Evolutionary conservation across 2,888 invertebrate species (phyloP).

Genomic region (Allolobophora icterica): DNA sequence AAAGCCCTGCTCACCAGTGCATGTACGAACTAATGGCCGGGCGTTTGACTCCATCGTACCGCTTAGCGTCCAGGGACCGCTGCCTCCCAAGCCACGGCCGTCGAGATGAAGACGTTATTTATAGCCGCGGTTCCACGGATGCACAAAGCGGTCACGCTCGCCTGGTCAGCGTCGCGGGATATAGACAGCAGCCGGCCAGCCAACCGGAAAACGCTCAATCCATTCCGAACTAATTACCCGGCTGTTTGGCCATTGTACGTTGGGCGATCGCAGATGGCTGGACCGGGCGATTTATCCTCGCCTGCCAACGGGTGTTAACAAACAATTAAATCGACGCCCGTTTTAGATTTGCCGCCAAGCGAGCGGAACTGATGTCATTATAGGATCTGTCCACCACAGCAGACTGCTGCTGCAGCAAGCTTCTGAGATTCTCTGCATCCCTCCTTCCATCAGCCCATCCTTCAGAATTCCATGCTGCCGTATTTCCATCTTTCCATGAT

Average conservation of each 20-base stretch:
- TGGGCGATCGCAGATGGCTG: constrained; percentile 13
- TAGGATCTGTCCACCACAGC: background rate
- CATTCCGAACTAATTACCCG: constrained; percentile 30
- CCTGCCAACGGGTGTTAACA: constrained; percentile 25
- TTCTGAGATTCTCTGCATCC: background rate
- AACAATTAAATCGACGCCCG: constrained; percentile 20
- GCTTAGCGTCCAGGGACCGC: background rate
- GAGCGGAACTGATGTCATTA: constrained; percentile 25
- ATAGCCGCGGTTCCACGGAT: background rate
- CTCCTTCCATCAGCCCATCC: background rate
- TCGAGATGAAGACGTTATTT: background rate
- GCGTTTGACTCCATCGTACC: background rate
- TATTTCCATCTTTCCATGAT: too few relatives aligned
- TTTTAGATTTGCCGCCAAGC: constrained; percentile 24
- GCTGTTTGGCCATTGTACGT: constrained; percentile 9
- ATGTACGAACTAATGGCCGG: constrained; percentile 20
- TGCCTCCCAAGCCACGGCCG: background rate
- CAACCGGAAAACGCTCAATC: constrained; percentile 20
- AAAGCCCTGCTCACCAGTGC: constrained; percentile 8
- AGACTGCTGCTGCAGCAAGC: background rate
- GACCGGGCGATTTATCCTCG: background rate
- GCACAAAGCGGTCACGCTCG: constrained; percentile 22
- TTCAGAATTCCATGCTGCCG: too few relatives aligned
- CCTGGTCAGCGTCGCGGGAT: background rate
- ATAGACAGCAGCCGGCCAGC: background rate